These are phyloP conservation scores for Neoniphon sammara DNA, from an alignment of 2,797 vertebrate genomes.

Conservation along the genomic window DNA sequence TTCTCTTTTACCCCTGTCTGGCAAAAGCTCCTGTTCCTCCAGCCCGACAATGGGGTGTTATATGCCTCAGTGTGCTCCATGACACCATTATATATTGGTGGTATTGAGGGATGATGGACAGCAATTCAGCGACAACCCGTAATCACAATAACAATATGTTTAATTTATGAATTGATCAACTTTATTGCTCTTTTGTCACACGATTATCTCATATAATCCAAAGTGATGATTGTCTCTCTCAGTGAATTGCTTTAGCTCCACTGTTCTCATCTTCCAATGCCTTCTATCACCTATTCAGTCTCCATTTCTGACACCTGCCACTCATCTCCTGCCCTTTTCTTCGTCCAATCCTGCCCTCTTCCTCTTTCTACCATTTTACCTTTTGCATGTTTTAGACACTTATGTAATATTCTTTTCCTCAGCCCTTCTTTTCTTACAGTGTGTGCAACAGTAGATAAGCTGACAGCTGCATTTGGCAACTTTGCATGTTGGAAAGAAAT, in stretches of 20 bases:
- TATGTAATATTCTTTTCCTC: not conserved
- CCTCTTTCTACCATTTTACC: not conserved
- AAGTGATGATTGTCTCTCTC: slow-evolving; percentile 13
- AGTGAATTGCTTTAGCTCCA: not conserved
- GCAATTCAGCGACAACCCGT: slow-evolving; percentile 40
- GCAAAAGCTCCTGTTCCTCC: slow-evolving; percentile 57
- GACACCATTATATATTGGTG: slow-evolving; percentile 38
- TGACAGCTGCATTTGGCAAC: not conserved
- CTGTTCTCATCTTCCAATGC: not conserved
- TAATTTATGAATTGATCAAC: slow-evolving; percentile 35
- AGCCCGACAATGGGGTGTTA: slow-evolving; percentile 30
- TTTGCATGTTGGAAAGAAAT: no score
- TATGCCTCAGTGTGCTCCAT: slow-evolving; percentile 27
- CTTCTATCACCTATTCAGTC: not conserved
- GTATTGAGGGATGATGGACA: slow-evolving; percentile 37
- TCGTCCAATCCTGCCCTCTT: not conserved
- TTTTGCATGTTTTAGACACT: slow-evolving; percentile 11
- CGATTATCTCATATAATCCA: slow-evolving; percentile 14
- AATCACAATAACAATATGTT: slow-evolving; percentile 40
- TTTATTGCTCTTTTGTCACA: slow-evolving; percentile 43
- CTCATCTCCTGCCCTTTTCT: not conserved
- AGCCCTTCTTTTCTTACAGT: not conserved
- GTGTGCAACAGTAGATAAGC: not conserved
- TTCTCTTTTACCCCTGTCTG: slow-evolving; percentile 55
- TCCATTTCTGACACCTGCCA: not conserved